A percentile compares a stretch with the other conserved stretches of the same genome.
Evolutionary conservation across 1,140 invertebrate species (phyloP).

Genomic region (Eurosta solidaginis): DNA sequence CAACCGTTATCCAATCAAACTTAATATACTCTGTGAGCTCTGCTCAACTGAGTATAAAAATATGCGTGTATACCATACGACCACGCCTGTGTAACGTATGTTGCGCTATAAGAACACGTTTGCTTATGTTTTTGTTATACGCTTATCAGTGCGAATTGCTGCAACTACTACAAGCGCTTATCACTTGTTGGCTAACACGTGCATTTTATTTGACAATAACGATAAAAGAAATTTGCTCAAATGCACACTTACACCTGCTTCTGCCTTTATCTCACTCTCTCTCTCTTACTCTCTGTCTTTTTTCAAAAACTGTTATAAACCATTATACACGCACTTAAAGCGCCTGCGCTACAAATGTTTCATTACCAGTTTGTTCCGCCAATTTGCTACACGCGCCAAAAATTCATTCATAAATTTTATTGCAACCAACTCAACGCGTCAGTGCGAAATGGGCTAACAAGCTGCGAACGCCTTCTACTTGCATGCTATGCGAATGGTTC

Average conservation of each 20-base stretch:
- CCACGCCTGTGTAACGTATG: neutral
- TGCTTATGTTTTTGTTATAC: neutral
- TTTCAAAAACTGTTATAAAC: too few relatives aligned
- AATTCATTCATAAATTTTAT: slow-evolving; percentile 7
- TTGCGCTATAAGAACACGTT: neutral
- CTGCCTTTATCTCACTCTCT: neutral
- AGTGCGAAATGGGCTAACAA: slow-evolving; percentile 21
- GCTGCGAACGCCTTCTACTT: neutral
- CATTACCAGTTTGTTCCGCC: neutral
- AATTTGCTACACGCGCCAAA: neutral
- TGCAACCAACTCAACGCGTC: neutral
- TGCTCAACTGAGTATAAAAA: too few relatives aligned
- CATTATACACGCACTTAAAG: neutral
- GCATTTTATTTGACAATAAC: neutral
- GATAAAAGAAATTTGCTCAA: too few relatives aligned
- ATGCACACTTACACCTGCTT: neutral
- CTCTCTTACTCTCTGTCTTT: neutral
- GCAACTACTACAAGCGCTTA: neutral
- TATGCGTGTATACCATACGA: neutral
- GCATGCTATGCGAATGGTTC: neutral
- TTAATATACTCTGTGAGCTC: too few relatives aligned
- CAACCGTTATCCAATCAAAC: too few relatives aligned
- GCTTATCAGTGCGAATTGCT: neutral
- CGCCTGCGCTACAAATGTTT: neutral
- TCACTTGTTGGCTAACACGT: slow-evolving; percentile 17